Evolutionary conservation across 2,888 invertebrate genomes (phyloP).

Genomic region (Melinaea marsaeus): DNA sequence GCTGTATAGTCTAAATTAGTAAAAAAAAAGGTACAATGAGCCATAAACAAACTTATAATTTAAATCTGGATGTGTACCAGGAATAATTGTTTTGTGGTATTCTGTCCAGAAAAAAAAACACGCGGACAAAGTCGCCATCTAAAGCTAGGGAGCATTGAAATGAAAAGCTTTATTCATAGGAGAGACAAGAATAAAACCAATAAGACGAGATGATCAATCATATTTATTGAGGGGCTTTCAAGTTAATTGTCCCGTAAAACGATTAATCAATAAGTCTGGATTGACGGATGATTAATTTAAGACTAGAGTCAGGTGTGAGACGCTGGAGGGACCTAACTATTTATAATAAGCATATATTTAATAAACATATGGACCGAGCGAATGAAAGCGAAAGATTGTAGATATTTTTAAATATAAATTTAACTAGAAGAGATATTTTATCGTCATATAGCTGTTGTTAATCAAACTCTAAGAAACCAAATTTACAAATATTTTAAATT

Average conservation of each 20-base stretch:
- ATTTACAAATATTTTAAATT: too few species aligned
- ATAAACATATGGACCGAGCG: background rate
- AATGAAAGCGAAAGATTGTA: background rate
- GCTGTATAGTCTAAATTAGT: too few species aligned
- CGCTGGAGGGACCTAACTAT: constrained; percentile 6
- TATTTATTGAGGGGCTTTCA: constrained; percentile 25
- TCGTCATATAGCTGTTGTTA: too few species aligned
- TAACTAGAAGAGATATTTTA: background rate
- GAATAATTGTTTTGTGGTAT: too few species aligned
- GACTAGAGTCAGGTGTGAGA: constrained; percentile 17
- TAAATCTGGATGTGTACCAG: too few species aligned
- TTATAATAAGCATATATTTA: background rate
- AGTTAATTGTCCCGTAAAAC: constrained; percentile 26
- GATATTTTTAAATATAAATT: background rate
- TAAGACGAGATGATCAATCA: constrained; percentile 12
- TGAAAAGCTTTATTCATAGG: background rate
- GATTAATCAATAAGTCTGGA: constrained; percentile 24
- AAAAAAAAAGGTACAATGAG: too few species aligned
- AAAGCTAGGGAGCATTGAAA: background rate
- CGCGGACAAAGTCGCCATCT: too few species aligned
- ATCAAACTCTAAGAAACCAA: too few species aligned
- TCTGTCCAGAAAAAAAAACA: too few species aligned
- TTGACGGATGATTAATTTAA: constrained; percentile 22
- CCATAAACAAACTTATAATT: too few species aligned
- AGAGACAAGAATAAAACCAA: background rate